phyloP scores from a whole-genome alignment of 2,797 vertebrate genomes.

The Acanthornis magna region DNA sequence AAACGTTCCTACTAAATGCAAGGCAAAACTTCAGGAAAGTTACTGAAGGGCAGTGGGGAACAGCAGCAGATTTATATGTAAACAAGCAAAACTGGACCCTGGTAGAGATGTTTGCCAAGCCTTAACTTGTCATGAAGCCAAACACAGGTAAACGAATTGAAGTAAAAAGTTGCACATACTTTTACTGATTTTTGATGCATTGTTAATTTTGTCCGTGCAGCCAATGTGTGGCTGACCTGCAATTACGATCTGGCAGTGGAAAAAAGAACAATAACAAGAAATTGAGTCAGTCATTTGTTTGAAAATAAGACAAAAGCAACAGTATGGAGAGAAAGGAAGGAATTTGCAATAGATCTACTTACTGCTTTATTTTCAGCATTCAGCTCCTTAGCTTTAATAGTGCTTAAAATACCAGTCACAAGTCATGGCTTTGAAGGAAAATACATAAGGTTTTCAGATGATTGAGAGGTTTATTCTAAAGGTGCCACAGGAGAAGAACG shows the following conservation, averaged over 20 bases:
- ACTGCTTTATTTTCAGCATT: neutral
- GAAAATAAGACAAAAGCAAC: neutral
- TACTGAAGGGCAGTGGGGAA: neutral
- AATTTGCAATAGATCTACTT: neutral
- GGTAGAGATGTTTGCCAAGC: neutral
- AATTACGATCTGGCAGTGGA: neutral
- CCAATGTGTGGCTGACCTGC: neutral
- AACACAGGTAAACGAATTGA: neutral
- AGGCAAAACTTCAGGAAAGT: neutral
- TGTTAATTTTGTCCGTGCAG: neutral
- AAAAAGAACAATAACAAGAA: neutral
- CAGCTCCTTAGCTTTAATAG: neutral
- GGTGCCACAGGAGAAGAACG: neutral
- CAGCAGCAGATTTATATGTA: neutral
- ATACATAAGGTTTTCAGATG: neutral
- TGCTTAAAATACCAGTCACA: neutral
- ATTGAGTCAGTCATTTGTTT: neutral
- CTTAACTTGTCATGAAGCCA: neutral
- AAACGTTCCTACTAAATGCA: neutral
- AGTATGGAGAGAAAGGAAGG: neutral
- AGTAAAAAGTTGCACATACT: neutral
- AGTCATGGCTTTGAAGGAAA: neutral
- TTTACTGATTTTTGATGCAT: neutral
- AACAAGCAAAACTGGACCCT: neutral
- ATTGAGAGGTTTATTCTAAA: slow-evolving; percentile 19